These are phyloP conservation scores for Conchocele bisecta DNA, from an alignment of 2,888 invertebrate genomes.

Conservation along the genomic window DNA sequence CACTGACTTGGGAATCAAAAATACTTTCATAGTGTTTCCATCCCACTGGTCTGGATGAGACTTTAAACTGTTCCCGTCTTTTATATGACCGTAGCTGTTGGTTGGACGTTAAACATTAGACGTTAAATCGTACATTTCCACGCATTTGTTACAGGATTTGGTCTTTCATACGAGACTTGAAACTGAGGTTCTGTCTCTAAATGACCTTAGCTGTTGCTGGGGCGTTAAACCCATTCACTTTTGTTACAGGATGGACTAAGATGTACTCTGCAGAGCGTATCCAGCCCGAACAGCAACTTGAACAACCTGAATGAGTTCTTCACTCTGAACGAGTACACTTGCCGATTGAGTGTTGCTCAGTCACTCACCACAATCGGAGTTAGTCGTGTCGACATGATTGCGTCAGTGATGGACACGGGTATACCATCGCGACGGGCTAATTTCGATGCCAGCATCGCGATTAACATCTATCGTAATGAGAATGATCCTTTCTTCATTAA, in stretches of 20 bases:
- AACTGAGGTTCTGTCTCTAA: too few species aligned
- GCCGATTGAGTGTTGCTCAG: constrained; percentile 63
- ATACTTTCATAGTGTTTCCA: too few species aligned
- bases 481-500: constrained; percentile 68
- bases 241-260: constrained; percentile 43
- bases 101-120: too few species aligned
- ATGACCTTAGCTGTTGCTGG: too few species aligned
- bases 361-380: constrained; percentile 62
- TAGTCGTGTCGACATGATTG: constrained; percentile 57
- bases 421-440: constrained; percentile 47
- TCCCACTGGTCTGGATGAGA: too few species aligned
- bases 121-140: too few species aligned
- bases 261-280: constrained; percentile 29
- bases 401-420: constrained; percentile 71
- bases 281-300: constrained; percentile 22
- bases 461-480: constrained; percentile 67
- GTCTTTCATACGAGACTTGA: too few species aligned
- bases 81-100: too few species aligned
- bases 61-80: too few species aligned
- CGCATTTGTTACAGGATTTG: too few species aligned
- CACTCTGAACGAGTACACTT: constrained; percentile 72
- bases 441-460: constrained; percentile 59
- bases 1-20: too few species aligned
- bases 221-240: too few species aligned
- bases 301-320: constrained; percentile 64